Evolutionary conservation across 53 echinoderm and acorn worm genomes (phyloP).

Genomic region (Holothuria leucospilota): DNA sequence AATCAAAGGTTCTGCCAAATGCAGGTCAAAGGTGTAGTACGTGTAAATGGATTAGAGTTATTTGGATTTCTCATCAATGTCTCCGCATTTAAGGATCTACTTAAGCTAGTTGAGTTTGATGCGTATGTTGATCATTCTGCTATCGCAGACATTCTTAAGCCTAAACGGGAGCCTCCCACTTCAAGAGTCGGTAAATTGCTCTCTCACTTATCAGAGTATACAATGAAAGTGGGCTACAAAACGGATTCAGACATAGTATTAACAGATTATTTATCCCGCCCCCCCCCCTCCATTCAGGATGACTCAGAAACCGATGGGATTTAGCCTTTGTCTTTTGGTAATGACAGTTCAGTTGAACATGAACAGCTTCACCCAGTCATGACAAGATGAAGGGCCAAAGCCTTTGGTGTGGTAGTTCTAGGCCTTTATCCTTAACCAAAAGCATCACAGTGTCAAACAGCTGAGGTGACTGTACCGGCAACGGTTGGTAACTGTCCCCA

Average conservation of each 20-base stretch:
- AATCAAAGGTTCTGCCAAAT: slow-evolving; percentile 47
- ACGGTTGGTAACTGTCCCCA: too few relatives aligned
- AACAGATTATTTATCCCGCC: slow-evolving; percentile 38
- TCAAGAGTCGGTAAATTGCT: slow-evolving; percentile 1
- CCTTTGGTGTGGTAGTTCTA: slow-evolving; percentile 10
- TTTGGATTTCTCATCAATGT: slow-evolving; percentile 43
- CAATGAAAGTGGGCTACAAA: slow-evolving; percentile 47
- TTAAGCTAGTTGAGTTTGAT: slow-evolving; percentile 43
- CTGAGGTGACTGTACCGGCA: too few relatives aligned
- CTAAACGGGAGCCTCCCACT: slow-evolving; percentile 37
- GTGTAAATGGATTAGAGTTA: slow-evolving; percentile 52
- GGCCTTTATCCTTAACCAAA: not conserved
- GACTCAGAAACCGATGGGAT: slow-evolving; percentile 23
- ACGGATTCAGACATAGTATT: slow-evolving; percentile 41
- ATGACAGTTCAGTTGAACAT: not conserved
- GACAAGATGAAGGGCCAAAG: slow-evolving; percentile 38
- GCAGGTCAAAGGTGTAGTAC: slow-evolving; percentile 40
- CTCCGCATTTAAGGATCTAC: slow-evolving; percentile 35
- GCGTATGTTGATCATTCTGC: slow-evolving; percentile 45
- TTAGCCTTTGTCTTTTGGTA: slow-evolving; percentile 15
- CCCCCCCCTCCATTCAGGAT: not conserved
- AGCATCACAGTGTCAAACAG: too few relatives aligned
- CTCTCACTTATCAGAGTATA: slow-evolving; percentile 3
- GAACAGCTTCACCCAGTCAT: not conserved
- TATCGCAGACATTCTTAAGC: slow-evolving; percentile 30